Evolutionary conservation across 2,797 vertebrate species (phyloP), one percentile per base, ranked within the genome.

Genomic region (Amniataba percoides): DNA sequence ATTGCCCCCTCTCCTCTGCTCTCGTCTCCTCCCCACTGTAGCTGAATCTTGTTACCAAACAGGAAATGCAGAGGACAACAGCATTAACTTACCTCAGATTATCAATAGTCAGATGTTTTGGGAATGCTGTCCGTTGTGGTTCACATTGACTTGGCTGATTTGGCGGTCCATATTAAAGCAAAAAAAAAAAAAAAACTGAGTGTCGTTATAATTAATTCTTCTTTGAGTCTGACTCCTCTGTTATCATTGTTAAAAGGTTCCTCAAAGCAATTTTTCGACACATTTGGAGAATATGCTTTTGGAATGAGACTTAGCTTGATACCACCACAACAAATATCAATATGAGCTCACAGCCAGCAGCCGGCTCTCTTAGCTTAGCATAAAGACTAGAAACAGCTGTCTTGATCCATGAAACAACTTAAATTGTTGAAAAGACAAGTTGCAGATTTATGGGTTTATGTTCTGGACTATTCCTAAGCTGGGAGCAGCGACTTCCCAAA

Each of bases 21-120:
- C 67, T 76, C 71, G 71, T 69, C 78, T 72, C 58, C 56, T 57
- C 77, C 55, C 45, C 27, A 66, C 43, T 60, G 34, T 45, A 62
- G 63, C 69, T 40, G 42, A 70, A 69, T 78, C 60, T 68, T 83
- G 81, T 92, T 91, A 88, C 73, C 83, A 65, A 90, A 88, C 81
- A 77, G 77, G 75, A 79, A 81, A 71, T 79, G 71, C 61, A 55
- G 15, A 72, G 46, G 58, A 60, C 14, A 1, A 75, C 69, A 80
- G 62, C n/a, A 75, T 81, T 72, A 61, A 86, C 73, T 65, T 72
- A 53, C 49, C 4, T 63, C 48, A 71, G 46, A 57, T 83, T 51
- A 82, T 84, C 70, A 58, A 80, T 77, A 63, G 43, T 66, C 49
- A 25, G 45, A 71, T 72, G 8, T 39, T 77, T 74, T 43, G 12